Evolutionary conservation across 2,888 invertebrate genomes (phyloP), one percentile per base, ranked within the genome.

Genomic region (Tenthredo mesomela): DNA sequence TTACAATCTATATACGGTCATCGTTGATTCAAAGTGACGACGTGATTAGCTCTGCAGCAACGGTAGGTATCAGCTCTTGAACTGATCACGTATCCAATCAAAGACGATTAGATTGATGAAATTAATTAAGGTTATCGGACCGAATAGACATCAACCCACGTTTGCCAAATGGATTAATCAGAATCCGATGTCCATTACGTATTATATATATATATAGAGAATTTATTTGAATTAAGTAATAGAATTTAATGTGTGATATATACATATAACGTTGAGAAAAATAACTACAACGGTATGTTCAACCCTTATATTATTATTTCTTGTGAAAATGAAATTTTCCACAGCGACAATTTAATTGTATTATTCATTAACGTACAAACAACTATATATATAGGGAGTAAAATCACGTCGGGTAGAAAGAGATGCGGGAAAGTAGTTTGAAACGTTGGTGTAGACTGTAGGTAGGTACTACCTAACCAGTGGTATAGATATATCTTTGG

Each of bases 61-160:
- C 29, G 33, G 4, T 0, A 2, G 18, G 6, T 7, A 43, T 9
- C n/a, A 43, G n/a, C 43, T 43, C 43, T 12, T 73, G 43, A 73
- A 40, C 43, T 25, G 29, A 10, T 73, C 40, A 25, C 40, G 73
- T 43, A 40, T 43, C 73, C 15, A 73, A 43, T 73, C 73, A 43
- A 43, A 43, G 40, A 40, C 43, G 73, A 73, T 73, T 73, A 43
- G 43, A 73, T 73, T 43, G 73, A 73, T 40, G 40, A 43, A 43
- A 73, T 73, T 73, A 43, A 43, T 73, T 29, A 43, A 18, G 43
- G 73, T 73, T 43, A 73, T 73, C 25, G 43, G 43, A 73, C 2
- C 43, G 73, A 73, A 73, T 43, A 21, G 73, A 43, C 73, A 21
- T 43, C 40, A 37, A 0, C 73, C 73, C 1, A n/a, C 73, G 33